These are phyloP conservation scores for Acanthiza pusilla DNA, from an alignment of 2,797 vertebrate genomes.

Conservation along the genomic window DNA sequence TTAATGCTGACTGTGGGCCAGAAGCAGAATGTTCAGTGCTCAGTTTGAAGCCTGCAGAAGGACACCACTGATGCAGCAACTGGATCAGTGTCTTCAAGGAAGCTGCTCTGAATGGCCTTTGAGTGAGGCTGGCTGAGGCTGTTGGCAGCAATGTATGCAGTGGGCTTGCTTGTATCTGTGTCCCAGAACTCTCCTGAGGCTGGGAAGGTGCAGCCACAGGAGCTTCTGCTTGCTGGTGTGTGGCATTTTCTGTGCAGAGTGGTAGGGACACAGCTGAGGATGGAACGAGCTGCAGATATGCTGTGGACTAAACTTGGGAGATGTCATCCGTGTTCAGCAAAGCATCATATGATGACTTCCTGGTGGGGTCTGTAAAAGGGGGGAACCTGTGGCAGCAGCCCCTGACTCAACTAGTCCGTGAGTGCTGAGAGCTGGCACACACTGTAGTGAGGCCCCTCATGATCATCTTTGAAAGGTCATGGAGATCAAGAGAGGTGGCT, in stretches of 20 bases:
- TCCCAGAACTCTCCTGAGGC: neutral
- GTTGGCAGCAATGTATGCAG: accelerated
- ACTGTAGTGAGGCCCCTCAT: neutral
- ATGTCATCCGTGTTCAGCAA: neutral
- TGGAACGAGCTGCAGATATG: neutral
- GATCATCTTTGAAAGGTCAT: neutral
- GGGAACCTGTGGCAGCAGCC: neutral
- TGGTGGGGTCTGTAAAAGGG: neutral
- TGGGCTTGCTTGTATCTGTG: neutral
- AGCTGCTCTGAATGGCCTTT: neutral
- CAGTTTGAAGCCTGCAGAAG: neutral
- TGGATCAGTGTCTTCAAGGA: neutral
- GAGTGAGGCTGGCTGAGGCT: neutral
- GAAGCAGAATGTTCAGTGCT: neutral
- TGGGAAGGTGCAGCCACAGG: neutral
- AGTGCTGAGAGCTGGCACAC: neutral
- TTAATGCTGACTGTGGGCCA: neutral
- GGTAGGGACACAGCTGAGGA: neutral
- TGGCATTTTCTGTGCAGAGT: neutral
- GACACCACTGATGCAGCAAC: neutral
- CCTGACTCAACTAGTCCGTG: neutral
- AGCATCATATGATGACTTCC: neutral
- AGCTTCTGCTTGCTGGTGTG: neutral
- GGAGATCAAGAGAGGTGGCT: neutral
- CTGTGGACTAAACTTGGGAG: neutral